phyloP scores from a whole-genome alignment of 1,140 invertebrate genomes.

The Zaprionus vittiger region DNA sequence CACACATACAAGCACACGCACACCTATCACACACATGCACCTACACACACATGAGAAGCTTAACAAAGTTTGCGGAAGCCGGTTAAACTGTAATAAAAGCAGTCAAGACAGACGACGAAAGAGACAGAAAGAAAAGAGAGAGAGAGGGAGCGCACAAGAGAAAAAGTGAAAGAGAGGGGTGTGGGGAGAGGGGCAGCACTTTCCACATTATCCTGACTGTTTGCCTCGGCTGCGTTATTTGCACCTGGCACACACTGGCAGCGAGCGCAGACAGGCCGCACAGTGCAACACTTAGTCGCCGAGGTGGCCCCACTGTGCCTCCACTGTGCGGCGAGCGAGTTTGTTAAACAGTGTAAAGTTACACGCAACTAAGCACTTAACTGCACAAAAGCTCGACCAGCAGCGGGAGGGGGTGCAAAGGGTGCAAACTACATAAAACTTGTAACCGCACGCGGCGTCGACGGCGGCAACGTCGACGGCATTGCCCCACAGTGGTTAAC shows the following conservation, averaged over 20 bases:
- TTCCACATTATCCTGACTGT: constrained; percentile 45
- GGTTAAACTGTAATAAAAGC: constrained; percentile 50
- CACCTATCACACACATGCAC: constrained; percentile 11
- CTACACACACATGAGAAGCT: constrained; percentile 7
- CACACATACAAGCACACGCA: constrained; percentile 15
- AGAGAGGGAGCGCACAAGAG: background rate
- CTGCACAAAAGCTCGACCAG: constrained; percentile 68
- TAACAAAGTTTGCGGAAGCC: constrained; percentile 34
- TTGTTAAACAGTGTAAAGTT: constrained; percentile 81
- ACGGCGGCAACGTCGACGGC: constrained; percentile 5
- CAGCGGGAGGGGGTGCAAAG: background rate
- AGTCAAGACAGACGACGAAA: constrained; percentile 12
- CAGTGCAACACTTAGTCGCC: constrained; percentile 43
- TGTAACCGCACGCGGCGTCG: constrained; percentile 50
- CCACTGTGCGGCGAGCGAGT: constrained; percentile 54
- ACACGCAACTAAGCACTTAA: constrained; percentile 81
- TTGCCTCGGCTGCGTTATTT: constrained; percentile 51
- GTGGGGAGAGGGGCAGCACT: background rate
- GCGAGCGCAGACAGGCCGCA: constrained; percentile 11
- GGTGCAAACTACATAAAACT: constrained; percentile 36
- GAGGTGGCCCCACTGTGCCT: constrained; percentile 14
- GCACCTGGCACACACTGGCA: constrained; percentile 51
- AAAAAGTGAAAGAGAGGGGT: background rate
- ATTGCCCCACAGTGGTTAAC: constrained; percentile 1
- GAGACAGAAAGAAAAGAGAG: background rate